A percentile compares a stretch with the other conserved stretches of the same genome.
Conservation (phyloP, 1,140 invertebrate species). For the Phymorhynchus buccinoides region DNA sequence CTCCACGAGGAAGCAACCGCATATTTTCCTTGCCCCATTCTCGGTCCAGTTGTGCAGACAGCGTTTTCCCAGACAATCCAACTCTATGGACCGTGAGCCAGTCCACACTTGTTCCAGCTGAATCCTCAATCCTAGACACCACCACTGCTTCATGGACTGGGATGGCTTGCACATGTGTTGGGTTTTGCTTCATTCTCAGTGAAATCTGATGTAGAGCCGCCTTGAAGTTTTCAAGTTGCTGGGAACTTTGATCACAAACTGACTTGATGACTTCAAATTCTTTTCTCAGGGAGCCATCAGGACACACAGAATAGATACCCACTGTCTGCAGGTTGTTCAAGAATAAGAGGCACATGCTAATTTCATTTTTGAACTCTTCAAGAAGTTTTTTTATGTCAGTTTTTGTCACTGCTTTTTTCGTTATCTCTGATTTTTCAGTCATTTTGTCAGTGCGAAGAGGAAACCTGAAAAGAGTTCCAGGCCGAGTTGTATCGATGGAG, state of each 20-base stretch:
- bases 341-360: slow-evolving; percentile 63
- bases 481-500: slow-evolving; percentile 31
- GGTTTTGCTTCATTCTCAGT: slow-evolving; percentile 7
- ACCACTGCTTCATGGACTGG: slow-evolving; percentile 32
- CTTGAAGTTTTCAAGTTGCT: slow-evolving; percentile 41
- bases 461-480: slow-evolving; percentile 62
- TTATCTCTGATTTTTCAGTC: slow-evolving; percentile 50
- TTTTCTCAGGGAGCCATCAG: slow-evolving; percentile 40
- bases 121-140: slow-evolving; percentile 43
- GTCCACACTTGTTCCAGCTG: slow-evolving; percentile 2
- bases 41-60: slow-evolving; percentile 40
- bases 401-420: too few relatives aligned
- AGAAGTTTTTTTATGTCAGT: too few relatives aligned
- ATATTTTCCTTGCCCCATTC: slow-evolving; percentile 50
- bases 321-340: slow-evolving; percentile 59
- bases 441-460: slow-evolving; percentile 58
- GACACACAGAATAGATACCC: slow-evolving; percentile 49
- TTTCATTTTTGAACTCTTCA: too few relatives aligned
- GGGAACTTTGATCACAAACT: slow-evolving; percentile 36
- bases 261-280: slow-evolving; percentile 44
- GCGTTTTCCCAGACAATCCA: slow-evolving; percentile 52
- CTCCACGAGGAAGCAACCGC: slow-evolving; percentile 60
- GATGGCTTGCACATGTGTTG: slow-evolving; percentile 11
- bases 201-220: slow-evolving; percentile 22
- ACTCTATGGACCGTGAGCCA: slow-evolving; percentile 58